Evolutionary conservation across 2,797 vertebrate species (phyloP).

Genomic region (Fundulus diaphanus): DNA sequence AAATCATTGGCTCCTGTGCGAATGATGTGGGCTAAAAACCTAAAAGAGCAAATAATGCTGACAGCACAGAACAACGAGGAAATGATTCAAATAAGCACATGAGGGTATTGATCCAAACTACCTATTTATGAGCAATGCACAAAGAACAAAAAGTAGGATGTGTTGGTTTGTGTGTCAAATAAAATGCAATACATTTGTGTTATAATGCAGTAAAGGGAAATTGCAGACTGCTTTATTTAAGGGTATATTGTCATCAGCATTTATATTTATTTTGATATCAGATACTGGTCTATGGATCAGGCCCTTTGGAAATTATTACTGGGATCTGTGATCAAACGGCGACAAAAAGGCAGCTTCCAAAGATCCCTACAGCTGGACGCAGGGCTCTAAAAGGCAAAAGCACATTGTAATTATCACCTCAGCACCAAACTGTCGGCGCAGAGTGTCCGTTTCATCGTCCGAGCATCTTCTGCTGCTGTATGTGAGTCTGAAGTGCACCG

Average conservation of each 20-base stretch:
- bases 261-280: conserved; percentile 18
- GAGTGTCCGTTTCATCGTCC: conserved; percentile 13
- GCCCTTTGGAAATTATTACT: conserved; percentile 12
- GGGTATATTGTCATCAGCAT: conserved; percentile 6
- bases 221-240: conserved; percentile 37
- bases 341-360: conserved; percentile 69
- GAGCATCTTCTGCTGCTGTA: conserved; percentile 46
- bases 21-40: conserved; percentile 9
- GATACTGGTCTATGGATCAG: conserved; percentile 11
- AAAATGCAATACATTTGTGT: conserved; percentile 64
- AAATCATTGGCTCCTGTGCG: not conserved
- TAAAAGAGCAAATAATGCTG: conserved; percentile 12
- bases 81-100: conserved; percentile 58
- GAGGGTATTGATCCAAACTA: conserved; percentile 42
- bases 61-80: conserved; percentile 59
- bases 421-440: conserved; percentile 42
- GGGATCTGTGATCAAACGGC: conserved; percentile 28
- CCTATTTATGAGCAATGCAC: conserved; percentile 40
- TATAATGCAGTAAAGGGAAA: conserved; percentile 51
- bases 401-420: conserved; percentile 78
- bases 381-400: conserved; percentile 53
- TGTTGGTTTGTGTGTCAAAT: conserved; percentile 40
- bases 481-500: conserved; percentile 37
- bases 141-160: conserved; percentile 17
- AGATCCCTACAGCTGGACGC: conserved; percentile 44